phyloP scores from a whole-genome alignment of 2,113 vertebrate genomes.

The Verasper variegatus region DNA sequence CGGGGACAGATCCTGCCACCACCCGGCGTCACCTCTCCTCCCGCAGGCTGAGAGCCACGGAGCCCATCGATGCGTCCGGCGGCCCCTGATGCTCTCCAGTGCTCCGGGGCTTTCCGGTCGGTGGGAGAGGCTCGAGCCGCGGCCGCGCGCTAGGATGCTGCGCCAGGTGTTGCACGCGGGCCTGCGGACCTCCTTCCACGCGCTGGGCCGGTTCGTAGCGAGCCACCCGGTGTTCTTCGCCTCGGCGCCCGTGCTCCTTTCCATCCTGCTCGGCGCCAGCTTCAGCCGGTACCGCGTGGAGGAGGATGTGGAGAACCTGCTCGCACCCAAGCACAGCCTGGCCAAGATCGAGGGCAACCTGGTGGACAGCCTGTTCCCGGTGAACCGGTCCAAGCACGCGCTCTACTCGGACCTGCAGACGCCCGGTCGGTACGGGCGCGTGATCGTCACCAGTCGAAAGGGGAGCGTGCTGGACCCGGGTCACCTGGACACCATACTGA shows the following conservation, averaged over 20 bases:
- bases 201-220: slow-evolving; percentile 94
- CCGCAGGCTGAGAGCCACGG: not conserved
- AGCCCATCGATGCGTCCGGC: slow-evolving; percentile 71
- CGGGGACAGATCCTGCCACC: slow-evolving; percentile 33
- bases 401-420: slow-evolving; percentile 98
- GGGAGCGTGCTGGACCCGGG: slow-evolving; percentile 94
- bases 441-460: slow-evolving; percentile 92
- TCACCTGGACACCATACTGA: slow-evolving; percentile 90
- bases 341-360: slow-evolving; percentile 98
- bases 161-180: slow-evolving; percentile 91
- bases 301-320: slow-evolving; percentile 92
- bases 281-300: slow-evolving; percentile 97
- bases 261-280: slow-evolving; percentile 95
- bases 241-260: slow-evolving; percentile 93
- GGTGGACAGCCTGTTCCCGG: slow-evolving; percentile 95
- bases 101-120: slow-evolving; percentile 77
- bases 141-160: slow-evolving; percentile 94
- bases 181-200: slow-evolving; percentile 92
- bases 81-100: slow-evolving; percentile 87
- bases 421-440: slow-evolving; percentile 92
- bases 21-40: slow-evolving; percentile 32
- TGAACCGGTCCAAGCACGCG: slow-evolving; percentile 96
- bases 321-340: slow-evolving; percentile 96
- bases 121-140: slow-evolving; percentile 89
- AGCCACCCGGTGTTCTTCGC: slow-evolving; percentile 97